phyloP scores from a whole-genome alignment of 2,888 invertebrate genomes.

The Drosophila tanythrix region DNA sequence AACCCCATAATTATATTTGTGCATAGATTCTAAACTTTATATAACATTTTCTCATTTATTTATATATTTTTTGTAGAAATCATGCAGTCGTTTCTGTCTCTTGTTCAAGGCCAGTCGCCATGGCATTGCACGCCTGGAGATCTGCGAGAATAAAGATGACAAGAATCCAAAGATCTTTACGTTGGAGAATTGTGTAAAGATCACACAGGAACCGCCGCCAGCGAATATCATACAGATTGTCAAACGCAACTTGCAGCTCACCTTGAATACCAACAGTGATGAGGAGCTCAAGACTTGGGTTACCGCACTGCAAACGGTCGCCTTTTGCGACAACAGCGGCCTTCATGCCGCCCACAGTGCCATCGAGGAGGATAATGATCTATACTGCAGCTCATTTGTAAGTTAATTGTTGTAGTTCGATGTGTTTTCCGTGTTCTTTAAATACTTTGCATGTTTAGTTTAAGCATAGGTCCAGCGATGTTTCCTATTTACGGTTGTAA shows the following conservation, averaged over 20 bases:
- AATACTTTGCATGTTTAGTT: not conserved
- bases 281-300: conserved; percentile 92
- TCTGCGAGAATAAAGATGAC: conserved; percentile 93
- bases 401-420: not conserved
- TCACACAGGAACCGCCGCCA: conserved; percentile 88
- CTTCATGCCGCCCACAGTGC: conserved; percentile 82
- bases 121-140: conserved; percentile 93
- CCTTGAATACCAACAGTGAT: conserved; percentile 87
- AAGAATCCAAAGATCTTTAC: conserved; percentile 91
- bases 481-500: not conserved
- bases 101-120: conserved; percentile 93
- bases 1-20: not conserved
- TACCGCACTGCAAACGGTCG: conserved; percentile 91
- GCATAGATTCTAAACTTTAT: not conserved
- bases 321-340: conserved; percentile 89
- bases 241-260: conserved; percentile 90
- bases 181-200: conserved; percentile 94
- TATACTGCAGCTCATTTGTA: conserved; percentile 92
- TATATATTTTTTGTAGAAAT: conserved; percentile 87
- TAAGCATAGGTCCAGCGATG: not conserved
- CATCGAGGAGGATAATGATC: conserved; percentile 94
- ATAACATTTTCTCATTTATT: not conserved
- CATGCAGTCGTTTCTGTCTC: conserved; percentile 88
- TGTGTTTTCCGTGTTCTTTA: not conserved
- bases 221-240: conserved; percentile 89